A percentile compares a stretch with the other conserved stretches of the same genome.
Evolutionary conservation across 2,888 invertebrate species (phyloP).

Genomic region (Drosophila seclusa): DNA sequence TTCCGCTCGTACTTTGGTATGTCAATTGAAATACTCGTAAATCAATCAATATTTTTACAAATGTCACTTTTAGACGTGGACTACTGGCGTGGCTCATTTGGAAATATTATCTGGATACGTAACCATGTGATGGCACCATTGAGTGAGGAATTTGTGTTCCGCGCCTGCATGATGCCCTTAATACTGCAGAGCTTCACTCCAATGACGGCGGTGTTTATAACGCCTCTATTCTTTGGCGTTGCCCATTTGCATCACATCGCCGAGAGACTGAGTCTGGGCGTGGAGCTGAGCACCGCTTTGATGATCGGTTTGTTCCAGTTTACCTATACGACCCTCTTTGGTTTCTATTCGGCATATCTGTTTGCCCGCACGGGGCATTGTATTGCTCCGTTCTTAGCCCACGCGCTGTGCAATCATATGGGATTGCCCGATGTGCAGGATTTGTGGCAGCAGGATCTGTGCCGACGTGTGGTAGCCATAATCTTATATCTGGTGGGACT

Average conservation of each 20-base stretch:
- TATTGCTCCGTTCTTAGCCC: constrained; percentile 93
- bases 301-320: constrained; percentile 94
- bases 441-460: constrained; percentile 86
- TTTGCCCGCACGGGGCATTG: constrained; percentile 96
- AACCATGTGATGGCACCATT: constrained; percentile 96
- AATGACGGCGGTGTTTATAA: constrained; percentile 91
- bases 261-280: constrained; percentile 91
- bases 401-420: constrained; percentile 98
- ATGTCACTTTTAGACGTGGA: constrained; percentile 87
- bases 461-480: constrained; percentile 88
- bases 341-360: constrained; percentile 96
- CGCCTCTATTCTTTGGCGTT: constrained; percentile 96
- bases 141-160: constrained; percentile 97
- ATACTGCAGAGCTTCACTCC: constrained; percentile 93
- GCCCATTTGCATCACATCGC: constrained; percentile 97
- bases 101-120: constrained; percentile 93
- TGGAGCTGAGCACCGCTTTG: constrained; percentile 89
- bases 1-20: constrained; percentile 89
- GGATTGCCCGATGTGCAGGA: constrained; percentile 95
- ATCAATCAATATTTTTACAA: background rate
- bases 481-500: constrained; percentile 91
- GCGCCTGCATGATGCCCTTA: constrained; percentile 97
- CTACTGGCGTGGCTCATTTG: constrained; percentile 90
- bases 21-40: constrained; percentile 1
- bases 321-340: constrained; percentile 95